Evolutionary conservation across 2,888 invertebrate genomes (phyloP), one percentile per base, ranked within the genome.

Genomic region (Pyrgus malvae): DNA sequence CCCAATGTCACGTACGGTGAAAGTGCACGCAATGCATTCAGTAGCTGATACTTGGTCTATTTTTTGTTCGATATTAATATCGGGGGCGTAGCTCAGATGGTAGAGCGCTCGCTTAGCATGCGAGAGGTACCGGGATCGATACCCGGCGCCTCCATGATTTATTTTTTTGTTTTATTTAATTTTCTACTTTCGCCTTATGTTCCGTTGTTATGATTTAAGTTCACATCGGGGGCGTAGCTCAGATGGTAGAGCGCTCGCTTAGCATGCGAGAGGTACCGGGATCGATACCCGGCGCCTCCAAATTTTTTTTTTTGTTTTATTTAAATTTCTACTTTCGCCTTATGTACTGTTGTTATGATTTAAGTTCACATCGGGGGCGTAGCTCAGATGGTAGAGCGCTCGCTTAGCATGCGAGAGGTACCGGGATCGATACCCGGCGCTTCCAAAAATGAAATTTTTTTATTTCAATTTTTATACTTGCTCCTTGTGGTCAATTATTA

Each of bases 221-320:
- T n/a, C n/a, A 11, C 9, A 25, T 1, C 21, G 89, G 86, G 87
- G 90, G 86, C 87, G 90, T 89, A 89, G 89, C 88, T 89, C 90
- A 90, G 89, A 90, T 88, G 90, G 89, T 89, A 89, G 89, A 89
- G 89, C 88, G 89, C 89, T 89, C 89, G 88, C 90, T 90, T 88
- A 90, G 88, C 89, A 89, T 89, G 90, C 78, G 88, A 88, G 89
- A 88, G 84, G 86, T 87, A 88, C 88, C 84, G 89, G 88, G 86
- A 89, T 88, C 89, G 88, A 88, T 89, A 86, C 84, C 88, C 87
- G 86, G 87, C 87, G 88, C 89, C 89, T 89, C 89, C 89, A 90
- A 71, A n/a, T n/a, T n/a, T n/a, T n/a, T n/a, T n/a, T n/a, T n/a
- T n/a, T n/a, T n/a, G n/a, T n/a, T n/a, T n/a, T n/a, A n/a, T n/a